Evolutionary conservation across 1,140 invertebrate species (phyloP).

Genomic region (Ceratosolen fusciceps): DNA sequence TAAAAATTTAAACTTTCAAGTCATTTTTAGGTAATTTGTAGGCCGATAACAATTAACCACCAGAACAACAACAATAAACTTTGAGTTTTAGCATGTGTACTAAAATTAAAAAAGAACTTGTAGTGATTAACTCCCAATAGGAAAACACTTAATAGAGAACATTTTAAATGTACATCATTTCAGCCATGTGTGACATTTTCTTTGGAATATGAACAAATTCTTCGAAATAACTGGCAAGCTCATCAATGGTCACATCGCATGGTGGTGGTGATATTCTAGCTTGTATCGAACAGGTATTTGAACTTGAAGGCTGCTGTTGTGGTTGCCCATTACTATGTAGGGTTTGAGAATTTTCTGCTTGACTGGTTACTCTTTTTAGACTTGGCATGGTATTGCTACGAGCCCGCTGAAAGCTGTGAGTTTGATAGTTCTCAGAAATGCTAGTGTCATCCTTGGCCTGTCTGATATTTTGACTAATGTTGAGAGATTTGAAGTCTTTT

Average conservation of each 20-base stretch:
- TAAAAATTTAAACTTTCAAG: slow-evolving; percentile 2
- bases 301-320: slow-evolving; percentile 60
- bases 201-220: slow-evolving; percentile 94
- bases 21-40: slow-evolving; percentile 1
- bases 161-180: slow-evolving; percentile 95
- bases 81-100: slow-evolving; percentile 12
- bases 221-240: slow-evolving; percentile 93
- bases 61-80: slow-evolving; percentile 14
- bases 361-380: slow-evolving; percentile 62
- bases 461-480: slow-evolving; percentile 59
- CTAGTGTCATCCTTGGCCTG: slow-evolving; percentile 65
- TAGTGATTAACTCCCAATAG: background rate
- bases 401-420: slow-evolving; percentile 65
- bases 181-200: slow-evolving; percentile 96
- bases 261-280: slow-evolving; percentile 74
- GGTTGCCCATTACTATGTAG: slow-evolving; percentile 51
- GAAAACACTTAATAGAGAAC: slow-evolving; percentile 28
- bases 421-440: slow-evolving; percentile 59
- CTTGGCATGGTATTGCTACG: slow-evolving; percentile 70
- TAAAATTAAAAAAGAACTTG: slow-evolving; percentile 48
- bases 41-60: slow-evolving; percentile 3
- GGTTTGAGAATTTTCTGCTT: slow-evolving; percentile 44
- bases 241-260: slow-evolving; percentile 88
- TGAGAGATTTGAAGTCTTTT: slow-evolving; percentile 67
- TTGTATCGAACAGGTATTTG: slow-evolving; percentile 71